Evolutionary conservation across 92 coral and sea anemone species (phyloP).

Genomic region (Plumapathes pennacea): DNA sequence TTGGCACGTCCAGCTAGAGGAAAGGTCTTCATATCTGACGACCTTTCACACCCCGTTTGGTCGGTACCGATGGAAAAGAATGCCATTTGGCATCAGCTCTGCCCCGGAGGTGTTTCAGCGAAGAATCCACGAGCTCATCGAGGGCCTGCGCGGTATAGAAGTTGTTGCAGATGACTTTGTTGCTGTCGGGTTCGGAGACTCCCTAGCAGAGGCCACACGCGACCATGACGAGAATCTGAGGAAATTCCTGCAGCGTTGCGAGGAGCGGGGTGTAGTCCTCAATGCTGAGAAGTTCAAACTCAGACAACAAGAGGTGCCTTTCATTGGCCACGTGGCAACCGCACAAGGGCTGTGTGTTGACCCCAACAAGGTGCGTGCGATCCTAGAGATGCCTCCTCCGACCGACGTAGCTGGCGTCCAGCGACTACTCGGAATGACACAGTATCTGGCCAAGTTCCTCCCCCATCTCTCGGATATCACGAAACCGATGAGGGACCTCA

Average conservation of each 20-base stretch:
- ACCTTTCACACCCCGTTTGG: constrained; percentile 45
- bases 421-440: constrained; percentile 5
- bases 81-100: constrained; percentile 36
- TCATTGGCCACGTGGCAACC: neutral
- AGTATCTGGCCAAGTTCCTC: constrained; percentile 13
- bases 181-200: constrained; percentile 9
- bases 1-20: constrained; percentile 38
- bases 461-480: constrained; percentile 3
- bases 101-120: constrained; percentile 44
- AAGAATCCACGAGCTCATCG: constrained; percentile 27
- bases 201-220: constrained; percentile 7
- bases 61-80: constrained; percentile 36
- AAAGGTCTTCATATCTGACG: constrained; percentile 18
- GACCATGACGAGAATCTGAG: constrained; percentile 22
- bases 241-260: constrained; percentile 11
- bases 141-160: constrained; percentile 35
- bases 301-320: neutral
- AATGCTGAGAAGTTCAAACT: neutral
- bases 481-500: constrained; percentile 12
- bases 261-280: constrained; percentile 3
- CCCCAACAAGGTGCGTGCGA: constrained; percentile 1
- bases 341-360: neutral
- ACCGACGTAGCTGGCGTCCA: constrained; percentile 8
- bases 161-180: constrained; percentile 25
- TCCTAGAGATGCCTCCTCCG: constrained; percentile 5